Percentiles rank a stretch among this genome's conserved stretches.
phyloP scores from a whole-genome alignment of 2,797 vertebrate species.

The Lagocephalus sceleratus region DNA sequence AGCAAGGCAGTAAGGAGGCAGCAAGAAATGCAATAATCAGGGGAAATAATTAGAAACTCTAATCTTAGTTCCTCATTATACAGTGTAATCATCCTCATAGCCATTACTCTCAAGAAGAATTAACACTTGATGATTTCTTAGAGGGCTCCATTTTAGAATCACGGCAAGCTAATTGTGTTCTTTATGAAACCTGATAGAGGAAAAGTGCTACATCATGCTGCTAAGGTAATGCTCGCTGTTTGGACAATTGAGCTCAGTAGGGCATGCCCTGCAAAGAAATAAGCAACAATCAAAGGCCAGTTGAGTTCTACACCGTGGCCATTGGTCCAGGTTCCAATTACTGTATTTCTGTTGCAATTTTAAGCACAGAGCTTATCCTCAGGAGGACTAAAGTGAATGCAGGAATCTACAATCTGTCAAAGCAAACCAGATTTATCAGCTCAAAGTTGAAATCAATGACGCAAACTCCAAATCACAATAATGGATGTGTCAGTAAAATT shows the following conservation, averaged over 20 bases:
- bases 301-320: slow-evolving; percentile 30
- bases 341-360: slow-evolving; percentile 38
- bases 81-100: slow-evolving; percentile 27
- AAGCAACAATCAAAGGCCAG: slow-evolving; percentile 24
- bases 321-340: slow-evolving; percentile 48
- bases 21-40: slow-evolving; percentile 15
- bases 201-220: neutral
- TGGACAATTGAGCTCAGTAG: too few species aligned
- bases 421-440: slow-evolving; percentile 37
- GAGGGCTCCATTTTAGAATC: slow-evolving; percentile 20
- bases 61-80: slow-evolving; percentile 22
- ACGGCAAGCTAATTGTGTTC: neutral
- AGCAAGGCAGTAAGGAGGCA: slow-evolving; percentile 10
- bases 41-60: slow-evolving; percentile 25
- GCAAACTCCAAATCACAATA: slow-evolving; percentile 39
- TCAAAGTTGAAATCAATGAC: slow-evolving; percentile 40
- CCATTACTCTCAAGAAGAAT: slow-evolving; percentile 23
- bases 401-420: slow-evolving; percentile 57
- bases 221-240: neutral
- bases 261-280: neutral
- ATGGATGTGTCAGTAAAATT: slow-evolving; percentile 11
- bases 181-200: neutral
- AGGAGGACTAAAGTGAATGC: slow-evolving; percentile 41
- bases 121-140: slow-evolving; percentile 23
- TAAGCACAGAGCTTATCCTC: slow-evolving; percentile 43